Evolutionary conservation across 2,888 invertebrate species (phyloP).

Genomic region (Acrobasis consociella): DNA sequence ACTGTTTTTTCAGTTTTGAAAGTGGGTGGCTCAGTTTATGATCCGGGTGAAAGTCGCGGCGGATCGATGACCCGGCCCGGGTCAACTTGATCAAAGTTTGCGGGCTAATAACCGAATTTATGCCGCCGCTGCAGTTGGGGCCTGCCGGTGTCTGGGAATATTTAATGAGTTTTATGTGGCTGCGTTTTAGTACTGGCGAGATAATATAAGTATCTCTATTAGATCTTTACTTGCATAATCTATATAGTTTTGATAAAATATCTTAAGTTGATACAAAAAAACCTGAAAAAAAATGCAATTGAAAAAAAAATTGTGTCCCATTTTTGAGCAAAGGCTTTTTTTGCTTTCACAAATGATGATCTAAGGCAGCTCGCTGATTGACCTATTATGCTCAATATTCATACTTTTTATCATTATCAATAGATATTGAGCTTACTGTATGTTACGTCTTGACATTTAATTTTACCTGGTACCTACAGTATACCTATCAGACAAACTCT

Average conservation of each 20-base stretch:
- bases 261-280: too few species aligned
- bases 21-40: slow-evolving; percentile 82
- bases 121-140: slow-evolving; percentile 56
- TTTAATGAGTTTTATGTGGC: background rate
- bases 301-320: too few species aligned
- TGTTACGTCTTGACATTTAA: too few species aligned
- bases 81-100: slow-evolving; percentile 79
- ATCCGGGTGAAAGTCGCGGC: slow-evolving; percentile 80
- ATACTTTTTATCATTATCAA: too few species aligned
- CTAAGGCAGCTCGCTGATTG: too few species aligned
- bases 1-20: slow-evolving; percentile 81
- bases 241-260: background rate
- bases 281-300: too few species aligned
- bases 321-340: too few species aligned
- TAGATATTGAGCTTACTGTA: too few species aligned
- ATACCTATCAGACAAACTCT: too few species aligned
- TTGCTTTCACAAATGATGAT: too few species aligned
- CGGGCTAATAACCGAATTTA: slow-evolving; percentile 78
- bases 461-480: too few species aligned
- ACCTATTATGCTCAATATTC: too few species aligned
- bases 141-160: slow-evolving; percentile 4
- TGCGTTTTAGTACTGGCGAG: background rate
- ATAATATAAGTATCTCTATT: background rate
- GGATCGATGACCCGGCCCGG: slow-evolving; percentile 78
- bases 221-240: background rate